Evolutionary conservation across 2,797 vertebrate genomes (phyloP).

Genomic region (Sciurus vulgaris): DNA sequence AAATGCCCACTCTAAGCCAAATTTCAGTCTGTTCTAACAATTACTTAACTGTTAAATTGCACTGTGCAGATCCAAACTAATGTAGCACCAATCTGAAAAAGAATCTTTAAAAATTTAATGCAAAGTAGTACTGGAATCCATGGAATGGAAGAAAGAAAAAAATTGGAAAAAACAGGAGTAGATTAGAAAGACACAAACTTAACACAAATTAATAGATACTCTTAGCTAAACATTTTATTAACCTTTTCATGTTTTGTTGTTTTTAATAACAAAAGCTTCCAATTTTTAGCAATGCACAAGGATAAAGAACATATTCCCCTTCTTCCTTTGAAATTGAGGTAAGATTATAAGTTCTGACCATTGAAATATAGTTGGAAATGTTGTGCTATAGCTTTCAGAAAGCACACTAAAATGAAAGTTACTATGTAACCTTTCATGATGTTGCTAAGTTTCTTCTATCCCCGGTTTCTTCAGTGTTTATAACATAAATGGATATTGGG

Average conservation of each 20-base stretch:
- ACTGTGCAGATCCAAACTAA: neutral
- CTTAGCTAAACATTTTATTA: neutral
- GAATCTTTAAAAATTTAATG: neutral
- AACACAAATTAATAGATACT: neutral
- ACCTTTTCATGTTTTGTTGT: rapidly evolving
- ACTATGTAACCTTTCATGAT: neutral
- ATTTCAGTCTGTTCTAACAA: neutral
- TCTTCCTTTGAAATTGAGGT: neutral
- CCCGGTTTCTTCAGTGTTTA: too few relatives aligned
- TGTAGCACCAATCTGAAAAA: neutral
- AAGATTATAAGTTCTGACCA: neutral
- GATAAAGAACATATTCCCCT: neutral
- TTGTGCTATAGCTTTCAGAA: neutral
- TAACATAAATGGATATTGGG: too few relatives aligned
- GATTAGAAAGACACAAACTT: constrained; percentile 3
- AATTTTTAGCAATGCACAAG: neutral
- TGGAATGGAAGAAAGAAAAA: neutral
- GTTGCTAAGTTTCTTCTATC: too few relatives aligned
- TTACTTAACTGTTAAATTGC: neutral
- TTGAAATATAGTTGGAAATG: neutral
- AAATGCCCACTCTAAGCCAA: constrained; percentile 35
- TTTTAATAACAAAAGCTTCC: neutral
- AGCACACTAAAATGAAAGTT: neutral
- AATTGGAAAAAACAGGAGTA: neutral
- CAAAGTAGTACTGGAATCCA: neutral